Evolutionary conservation across 2,797 vertebrate species (phyloP).

Genomic region (Decapterus maruadsi): DNA sequence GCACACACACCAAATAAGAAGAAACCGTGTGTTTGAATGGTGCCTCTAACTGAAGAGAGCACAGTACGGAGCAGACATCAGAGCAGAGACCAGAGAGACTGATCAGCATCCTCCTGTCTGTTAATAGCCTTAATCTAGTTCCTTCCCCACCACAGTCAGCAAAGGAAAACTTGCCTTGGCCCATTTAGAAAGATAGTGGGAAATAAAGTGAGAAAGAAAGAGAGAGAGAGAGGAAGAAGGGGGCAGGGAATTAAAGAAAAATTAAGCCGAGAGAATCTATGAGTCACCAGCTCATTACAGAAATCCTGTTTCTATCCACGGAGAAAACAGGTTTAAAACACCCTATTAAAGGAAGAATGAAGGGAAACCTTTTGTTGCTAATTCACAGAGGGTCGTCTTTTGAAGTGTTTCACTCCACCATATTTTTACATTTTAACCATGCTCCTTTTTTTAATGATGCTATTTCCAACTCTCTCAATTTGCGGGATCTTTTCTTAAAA

Average conservation of each 20-base stretch:
- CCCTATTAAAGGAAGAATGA: conserved; percentile 68
- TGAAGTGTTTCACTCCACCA: conserved; percentile 58
- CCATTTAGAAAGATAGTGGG: conserved; percentile 73
- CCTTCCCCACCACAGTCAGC: conserved; percentile 59
- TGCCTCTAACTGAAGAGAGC: conserved; percentile 22
- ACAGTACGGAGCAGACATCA: conserved; percentile 52
- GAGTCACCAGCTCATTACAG: conserved; percentile 80
- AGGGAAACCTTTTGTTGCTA: conserved; percentile 71
- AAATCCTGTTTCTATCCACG: conserved; percentile 74
- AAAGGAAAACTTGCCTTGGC: conserved; percentile 74
- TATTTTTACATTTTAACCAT: conserved; percentile 53
- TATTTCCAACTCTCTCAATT: conserved; percentile 41
- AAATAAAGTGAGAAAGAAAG: conserved; percentile 50
- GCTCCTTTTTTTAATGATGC: conserved; percentile 35
- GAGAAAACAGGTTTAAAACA: conserved; percentile 75
- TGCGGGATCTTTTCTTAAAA: conserved; percentile 26
- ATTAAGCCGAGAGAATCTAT: conserved; percentile 67
- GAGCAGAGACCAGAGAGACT: conserved; percentile 53
- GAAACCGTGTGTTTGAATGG: conserved; percentile 15
- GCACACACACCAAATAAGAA: conserved; percentile 28
- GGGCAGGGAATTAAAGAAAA: conserved; percentile 54
- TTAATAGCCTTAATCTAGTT: conserved; percentile 80
- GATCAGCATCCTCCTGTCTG: conserved; percentile 69
- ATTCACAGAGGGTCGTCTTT: conserved; percentile 69
- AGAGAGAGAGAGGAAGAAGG: conserved; percentile 10